Conservation (phyloP, 2,797 vertebrate species). For the Malacoctenus gilli region DNA sequence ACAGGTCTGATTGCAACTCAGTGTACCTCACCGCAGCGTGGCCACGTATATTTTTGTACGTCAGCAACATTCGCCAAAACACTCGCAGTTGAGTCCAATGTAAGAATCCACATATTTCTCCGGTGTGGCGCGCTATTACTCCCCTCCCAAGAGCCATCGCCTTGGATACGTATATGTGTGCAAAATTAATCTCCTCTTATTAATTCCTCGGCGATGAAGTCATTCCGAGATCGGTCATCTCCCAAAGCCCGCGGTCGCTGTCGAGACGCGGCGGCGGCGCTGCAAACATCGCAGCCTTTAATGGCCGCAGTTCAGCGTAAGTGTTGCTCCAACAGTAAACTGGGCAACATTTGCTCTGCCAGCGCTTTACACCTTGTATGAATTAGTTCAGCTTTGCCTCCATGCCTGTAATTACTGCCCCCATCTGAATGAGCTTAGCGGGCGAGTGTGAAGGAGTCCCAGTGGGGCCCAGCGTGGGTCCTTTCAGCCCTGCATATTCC, state of each 20-base stretch:
- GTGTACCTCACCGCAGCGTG: constrained; percentile 2
- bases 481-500: constrained; percentile 80
- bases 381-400: constrained; percentile 79
- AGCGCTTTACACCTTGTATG: constrained; percentile 75
- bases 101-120: neutral
- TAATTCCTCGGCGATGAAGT: constrained; percentile 33
- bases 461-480: constrained; percentile 79
- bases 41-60: constrained; percentile 11
- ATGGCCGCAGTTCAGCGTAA: constrained; percentile 49
- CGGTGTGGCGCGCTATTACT: constrained; percentile 16
- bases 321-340: constrained; percentile 51
- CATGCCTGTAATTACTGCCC: constrained; percentile 78
- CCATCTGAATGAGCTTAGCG: constrained; percentile 79
- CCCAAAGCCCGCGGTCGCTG: constrained; percentile 24
- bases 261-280: constrained; percentile 46
- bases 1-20: constrained; percentile 25
- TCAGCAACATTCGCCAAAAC: constrained; percentile 10
- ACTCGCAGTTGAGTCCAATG: constrained; percentile 2
- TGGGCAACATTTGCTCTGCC: constrained; percentile 60
- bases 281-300: constrained; percentile 46
- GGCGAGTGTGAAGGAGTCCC: constrained; percentile 76
- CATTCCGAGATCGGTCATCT: constrained; percentile 45
- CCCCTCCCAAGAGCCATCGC: constrained; percentile 11
- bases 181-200: constrained; percentile 47
- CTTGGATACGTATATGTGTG: constrained; percentile 16